Conservation (phyloP, 1,140 invertebrate species). For the Ganaspis sp. region DNA sequence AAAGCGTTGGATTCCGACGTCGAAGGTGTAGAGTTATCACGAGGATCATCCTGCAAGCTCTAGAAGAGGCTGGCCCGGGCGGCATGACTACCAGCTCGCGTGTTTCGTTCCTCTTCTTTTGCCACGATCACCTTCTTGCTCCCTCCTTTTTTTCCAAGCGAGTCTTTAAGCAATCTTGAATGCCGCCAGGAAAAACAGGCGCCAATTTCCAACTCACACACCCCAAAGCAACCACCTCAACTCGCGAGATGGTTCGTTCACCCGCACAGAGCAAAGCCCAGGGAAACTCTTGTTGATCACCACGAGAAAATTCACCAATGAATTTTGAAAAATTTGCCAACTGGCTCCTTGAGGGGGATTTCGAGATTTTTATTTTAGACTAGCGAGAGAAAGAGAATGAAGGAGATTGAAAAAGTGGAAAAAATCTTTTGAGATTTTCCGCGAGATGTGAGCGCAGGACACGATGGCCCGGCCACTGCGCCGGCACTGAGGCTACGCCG, state of each 20-base stretch:
- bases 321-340: neutral
- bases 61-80: constrained; percentile 71
- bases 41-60: constrained; percentile 65
- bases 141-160: constrained; percentile 41
- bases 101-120: constrained; percentile 38
- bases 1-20: constrained; percentile 49
- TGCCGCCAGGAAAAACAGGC: neutral
- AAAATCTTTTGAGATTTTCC: constrained; percentile 31
- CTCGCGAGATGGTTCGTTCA: constrained; percentile 32
- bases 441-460: constrained; percentile 67
- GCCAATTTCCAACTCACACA: constrained; percentile 26
- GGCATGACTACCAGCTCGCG: constrained; percentile 70
- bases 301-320: neutral
- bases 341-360: neutral
- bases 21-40: constrained; percentile 50
- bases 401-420: constrained; percentile 16
- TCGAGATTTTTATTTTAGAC: no score
- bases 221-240: constrained; percentile 26
- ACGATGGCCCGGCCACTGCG: constrained; percentile 76
- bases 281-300: constrained; percentile 13
- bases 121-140: constrained; percentile 48
- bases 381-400: neutral
- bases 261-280: constrained; percentile 10
- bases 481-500: constrained; percentile 75
- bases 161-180: neutral